Conservation (phyloP, 2,888 invertebrate species). For the Cryptophagus acutangulus region DNA sequence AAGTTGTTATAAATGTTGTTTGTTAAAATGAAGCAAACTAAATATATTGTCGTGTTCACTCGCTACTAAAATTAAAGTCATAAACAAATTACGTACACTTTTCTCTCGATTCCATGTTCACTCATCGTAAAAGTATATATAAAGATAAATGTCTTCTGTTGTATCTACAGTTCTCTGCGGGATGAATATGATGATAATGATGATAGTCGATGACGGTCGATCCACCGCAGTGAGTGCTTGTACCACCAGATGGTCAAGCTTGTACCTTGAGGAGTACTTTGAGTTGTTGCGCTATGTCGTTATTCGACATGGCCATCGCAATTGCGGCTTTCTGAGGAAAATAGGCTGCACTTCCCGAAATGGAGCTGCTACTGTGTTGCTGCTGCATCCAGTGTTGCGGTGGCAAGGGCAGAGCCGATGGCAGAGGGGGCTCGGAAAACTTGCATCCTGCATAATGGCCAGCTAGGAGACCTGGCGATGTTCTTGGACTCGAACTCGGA, state of each 20-base stretch:
- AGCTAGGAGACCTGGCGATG: constrained; percentile 45
- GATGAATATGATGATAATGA: too few species aligned
- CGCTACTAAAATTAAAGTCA: constrained; percentile 35
- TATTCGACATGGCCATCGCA: constrained; percentile 34
- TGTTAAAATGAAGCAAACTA: neutral
- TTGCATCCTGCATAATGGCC: constrained; percentile 63
- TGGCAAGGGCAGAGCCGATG: constrained; percentile 66
- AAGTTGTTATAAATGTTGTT: too few species aligned
- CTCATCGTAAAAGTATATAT: constrained; percentile 39
- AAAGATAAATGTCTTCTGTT: constrained; percentile 41
- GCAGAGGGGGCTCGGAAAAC: constrained; percentile 67
- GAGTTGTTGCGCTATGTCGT: constrained; percentile 43
- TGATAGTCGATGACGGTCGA: too few species aligned
- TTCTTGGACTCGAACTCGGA: constrained; percentile 28
- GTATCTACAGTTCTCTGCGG: too few species aligned
- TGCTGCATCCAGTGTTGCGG: constrained; percentile 64
- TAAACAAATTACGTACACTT: constrained; percentile 27
- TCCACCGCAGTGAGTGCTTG: too few species aligned
- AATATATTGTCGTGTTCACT: constrained; percentile 49
- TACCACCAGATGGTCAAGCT: constrained; percentile 38
- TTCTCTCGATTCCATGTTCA: constrained; percentile 30
- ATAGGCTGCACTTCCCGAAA: constrained; percentile 21
- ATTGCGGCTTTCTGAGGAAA: constrained; percentile 31
- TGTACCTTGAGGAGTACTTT: constrained; percentile 48
- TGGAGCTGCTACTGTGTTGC: constrained; percentile 49